phyloP scores from a whole-genome alignment of 2,797 vertebrate species.

The Sandelia bainsii region DNA sequence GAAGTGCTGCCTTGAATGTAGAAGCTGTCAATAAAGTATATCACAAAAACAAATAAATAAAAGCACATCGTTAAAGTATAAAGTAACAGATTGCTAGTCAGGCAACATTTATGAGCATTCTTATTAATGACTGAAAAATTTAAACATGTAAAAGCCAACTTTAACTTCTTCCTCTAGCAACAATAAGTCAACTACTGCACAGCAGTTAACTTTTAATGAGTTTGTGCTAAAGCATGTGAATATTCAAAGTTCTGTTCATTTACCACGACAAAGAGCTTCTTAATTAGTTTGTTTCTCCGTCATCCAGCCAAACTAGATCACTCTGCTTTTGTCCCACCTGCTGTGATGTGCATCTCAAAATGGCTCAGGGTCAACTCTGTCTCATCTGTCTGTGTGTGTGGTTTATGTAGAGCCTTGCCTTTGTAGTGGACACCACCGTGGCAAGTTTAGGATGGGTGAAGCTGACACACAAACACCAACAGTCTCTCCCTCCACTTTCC shows the following conservation, averaged over 20 bases:
- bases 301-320: conserved; percentile 20
- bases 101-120: not conserved
- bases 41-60: too few species aligned
- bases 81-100: not conserved
- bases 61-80: not conserved
- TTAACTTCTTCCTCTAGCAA: not conserved
- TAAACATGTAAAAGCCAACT: not conserved
- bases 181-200: not conserved
- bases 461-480: conserved; percentile 47
- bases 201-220: not conserved
- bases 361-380: conserved; percentile 25
- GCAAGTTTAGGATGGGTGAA: conserved; percentile 49
- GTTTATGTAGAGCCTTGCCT: conserved; percentile 54
- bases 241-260: not conserved
- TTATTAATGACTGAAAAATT: not conserved
- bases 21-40: too few species aligned
- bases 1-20: too few species aligned
- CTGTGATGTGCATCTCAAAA: conserved; percentile 29
- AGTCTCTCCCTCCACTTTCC: conserved; percentile 50
- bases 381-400: conserved; percentile 6
- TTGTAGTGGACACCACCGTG: conserved; percentile 45
- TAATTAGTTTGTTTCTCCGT: conserved; percentile 7
- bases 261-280: conserved; percentile 1
- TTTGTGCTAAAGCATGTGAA: not conserved
- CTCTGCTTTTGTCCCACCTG: conserved; percentile 40